These are phyloP conservation scores for Drosophila equinoxialis DNA, from an alignment of 1,140 invertebrate genomes.

Conservation along the genomic window DNA sequence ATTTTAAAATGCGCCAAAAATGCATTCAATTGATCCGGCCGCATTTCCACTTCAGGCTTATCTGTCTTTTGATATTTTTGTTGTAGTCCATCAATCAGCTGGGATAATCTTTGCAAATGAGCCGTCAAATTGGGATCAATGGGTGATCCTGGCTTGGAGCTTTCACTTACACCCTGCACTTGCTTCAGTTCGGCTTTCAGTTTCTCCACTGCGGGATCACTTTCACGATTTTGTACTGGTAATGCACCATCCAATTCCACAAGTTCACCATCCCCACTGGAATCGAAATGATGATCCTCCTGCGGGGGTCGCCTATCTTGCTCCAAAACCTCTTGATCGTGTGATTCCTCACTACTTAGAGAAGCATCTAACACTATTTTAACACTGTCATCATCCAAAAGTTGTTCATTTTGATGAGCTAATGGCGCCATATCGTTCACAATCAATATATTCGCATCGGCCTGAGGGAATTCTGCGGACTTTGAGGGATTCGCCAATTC, in stretches of 20 bases:
- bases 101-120: constrained; percentile 76
- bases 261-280: constrained; percentile 72
- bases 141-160: constrained; percentile 36
- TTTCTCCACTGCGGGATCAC: constrained; percentile 30
- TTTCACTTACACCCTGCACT: constrained; percentile 25
- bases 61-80: constrained; percentile 70
- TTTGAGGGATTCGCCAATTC: constrained; percentile 37
- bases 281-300: constrained; percentile 47
- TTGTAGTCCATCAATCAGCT: constrained; percentile 80
- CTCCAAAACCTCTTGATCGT: constrained; percentile 6
- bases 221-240: constrained; percentile 60
- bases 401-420: constrained; percentile 29
- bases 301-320: constrained; percentile 13
- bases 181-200: constrained; percentile 42
- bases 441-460: constrained; percentile 61
- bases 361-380: constrained; percentile 56
- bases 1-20: constrained; percentile 81
- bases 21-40: constrained; percentile 80
- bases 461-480: background rate
- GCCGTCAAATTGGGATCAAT: constrained; percentile 75
- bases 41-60: constrained; percentile 67
- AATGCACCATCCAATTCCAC: constrained; percentile 56
- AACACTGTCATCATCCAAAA: constrained; percentile 54
- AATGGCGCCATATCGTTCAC: constrained; percentile 51
- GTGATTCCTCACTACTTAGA: constrained; percentile 60